phyloP scores from a whole-genome alignment of 2,888 invertebrate species.

The Pharmacophagus antenor region DNA sequence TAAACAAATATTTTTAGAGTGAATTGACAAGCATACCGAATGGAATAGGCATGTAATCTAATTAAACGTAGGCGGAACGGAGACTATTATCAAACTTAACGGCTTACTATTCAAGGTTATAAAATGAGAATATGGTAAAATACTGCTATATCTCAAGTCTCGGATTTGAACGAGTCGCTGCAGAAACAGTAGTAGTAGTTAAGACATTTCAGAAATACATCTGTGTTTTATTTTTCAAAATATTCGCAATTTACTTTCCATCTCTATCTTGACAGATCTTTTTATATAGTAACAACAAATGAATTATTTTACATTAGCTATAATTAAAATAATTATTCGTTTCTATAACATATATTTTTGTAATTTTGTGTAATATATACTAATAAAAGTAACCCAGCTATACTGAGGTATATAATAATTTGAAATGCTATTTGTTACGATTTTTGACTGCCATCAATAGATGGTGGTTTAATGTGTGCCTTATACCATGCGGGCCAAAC shows the following conservation, averaged over 20 bases:
- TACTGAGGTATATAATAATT: too few relatives aligned
- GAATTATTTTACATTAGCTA: not conserved
- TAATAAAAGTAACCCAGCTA: too few relatives aligned
- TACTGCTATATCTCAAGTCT: not conserved
- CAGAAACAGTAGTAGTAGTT: not conserved
- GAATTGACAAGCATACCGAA: slow-evolving; percentile 52
- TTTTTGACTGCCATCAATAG: too few relatives aligned
- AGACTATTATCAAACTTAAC: slow-evolving; percentile 3
- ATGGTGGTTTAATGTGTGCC: too few relatives aligned
- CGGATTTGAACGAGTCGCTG: not conserved
- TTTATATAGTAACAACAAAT: not conserved
- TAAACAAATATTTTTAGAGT: slow-evolving; percentile 60
- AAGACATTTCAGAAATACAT: not conserved
- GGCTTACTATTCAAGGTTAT: not conserved
- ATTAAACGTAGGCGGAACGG: slow-evolving; percentile 17
- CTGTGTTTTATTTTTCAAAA: too few relatives aligned
- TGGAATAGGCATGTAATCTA: slow-evolving; percentile 35
- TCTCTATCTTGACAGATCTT: not conserved
- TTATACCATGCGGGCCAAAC: too few relatives aligned
- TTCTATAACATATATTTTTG: too few relatives aligned
- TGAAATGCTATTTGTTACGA: too few relatives aligned
- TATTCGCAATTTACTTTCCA: not conserved
- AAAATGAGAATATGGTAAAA: not conserved
- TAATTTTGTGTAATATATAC: too few relatives aligned
- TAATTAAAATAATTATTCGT: too few relatives aligned